These are phyloP conservation scores for Diuraphis noxia DNA, from an alignment of 1,140 invertebrate genomes.

Conservation along the genomic window DNA sequence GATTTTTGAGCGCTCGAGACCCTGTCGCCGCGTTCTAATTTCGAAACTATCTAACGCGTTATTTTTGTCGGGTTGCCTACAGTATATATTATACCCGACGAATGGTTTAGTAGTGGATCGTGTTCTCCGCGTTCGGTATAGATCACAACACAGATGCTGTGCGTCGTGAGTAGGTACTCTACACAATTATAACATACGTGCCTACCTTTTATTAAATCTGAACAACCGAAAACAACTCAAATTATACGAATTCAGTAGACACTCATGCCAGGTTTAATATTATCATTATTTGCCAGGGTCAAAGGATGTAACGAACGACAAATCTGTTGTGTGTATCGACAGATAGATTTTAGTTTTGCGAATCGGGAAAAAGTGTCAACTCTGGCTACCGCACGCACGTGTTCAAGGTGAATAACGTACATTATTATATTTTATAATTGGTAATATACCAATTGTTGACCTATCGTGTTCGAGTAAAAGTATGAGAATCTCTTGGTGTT, in stretches of 20 bases:
- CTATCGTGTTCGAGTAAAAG: not conserved
- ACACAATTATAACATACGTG: not conserved
- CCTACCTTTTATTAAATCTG: no score
- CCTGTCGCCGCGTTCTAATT: not conserved
- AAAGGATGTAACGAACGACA: not conserved
- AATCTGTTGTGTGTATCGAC: not conserved
- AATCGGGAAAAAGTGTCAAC: not conserved
- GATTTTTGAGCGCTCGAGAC: not conserved
- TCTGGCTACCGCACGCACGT: not conserved
- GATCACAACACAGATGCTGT: not conserved
- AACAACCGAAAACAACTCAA: no score
- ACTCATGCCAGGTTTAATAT: not conserved
- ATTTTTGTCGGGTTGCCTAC: not conserved
- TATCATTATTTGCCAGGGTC: not conserved
- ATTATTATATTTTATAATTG: not conserved
- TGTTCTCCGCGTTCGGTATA: not conserved
- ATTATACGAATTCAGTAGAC: not conserved
- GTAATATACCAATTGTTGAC: not conserved
- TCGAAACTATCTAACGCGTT: not conserved
- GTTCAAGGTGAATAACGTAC: conserved; percentile 5
- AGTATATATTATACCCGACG: not conserved
- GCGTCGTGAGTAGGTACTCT: not conserved
- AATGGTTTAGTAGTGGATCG: not conserved
- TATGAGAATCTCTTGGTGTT: not conserved
- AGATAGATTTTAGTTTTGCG: not conserved